phyloP scores from a whole-genome alignment of 2,113 vertebrate genomes.

The Mormoops blainvillei region DNA sequence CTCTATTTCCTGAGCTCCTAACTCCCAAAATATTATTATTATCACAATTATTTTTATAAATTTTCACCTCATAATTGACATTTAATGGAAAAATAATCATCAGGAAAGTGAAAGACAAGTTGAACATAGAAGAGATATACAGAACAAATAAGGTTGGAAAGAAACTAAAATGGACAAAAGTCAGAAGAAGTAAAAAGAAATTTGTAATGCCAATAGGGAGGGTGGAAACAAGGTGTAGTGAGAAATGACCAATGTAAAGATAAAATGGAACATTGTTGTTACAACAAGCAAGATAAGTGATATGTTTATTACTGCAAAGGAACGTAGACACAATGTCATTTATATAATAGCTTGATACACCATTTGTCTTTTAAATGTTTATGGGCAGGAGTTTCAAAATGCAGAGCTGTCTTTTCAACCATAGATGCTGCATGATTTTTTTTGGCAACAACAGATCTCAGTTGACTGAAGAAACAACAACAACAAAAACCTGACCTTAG shows the following conservation, averaged over 20 bases:
- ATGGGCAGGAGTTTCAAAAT: constrained; percentile 52
- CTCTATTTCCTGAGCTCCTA: background rate
- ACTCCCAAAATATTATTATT: background rate
- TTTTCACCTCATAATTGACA: background rate
- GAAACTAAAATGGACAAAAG: constrained; percentile 3
- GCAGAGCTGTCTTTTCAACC: constrained; percentile 43
- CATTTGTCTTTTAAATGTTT: constrained; percentile 65
- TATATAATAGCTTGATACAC: constrained; percentile 27
- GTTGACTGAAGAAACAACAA: constrained; percentile 36
- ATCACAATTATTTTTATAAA: background rate
- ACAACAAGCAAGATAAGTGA: constrained; percentile 26
- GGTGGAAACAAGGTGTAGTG: background rate
- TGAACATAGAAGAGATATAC: background rate
- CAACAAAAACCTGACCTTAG: background rate
- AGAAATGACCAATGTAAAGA: background rate
- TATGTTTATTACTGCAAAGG: constrained; percentile 39
- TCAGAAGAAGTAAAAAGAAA: constrained; percentile 27
- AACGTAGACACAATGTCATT: constrained; percentile 44
- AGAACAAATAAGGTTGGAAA: background rate
- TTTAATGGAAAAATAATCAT: background rate
- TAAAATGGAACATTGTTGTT: constrained; percentile 13
- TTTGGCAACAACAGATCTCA: constrained; percentile 56
- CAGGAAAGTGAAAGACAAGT: background rate
- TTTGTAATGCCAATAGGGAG: background rate
- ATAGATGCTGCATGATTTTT: constrained; percentile 25